Evolutionary conservation across 64 coral and sea anemone species (phyloP), one percentile per base, ranked within the genome.

Genomic region (Actinia equina): DNA sequence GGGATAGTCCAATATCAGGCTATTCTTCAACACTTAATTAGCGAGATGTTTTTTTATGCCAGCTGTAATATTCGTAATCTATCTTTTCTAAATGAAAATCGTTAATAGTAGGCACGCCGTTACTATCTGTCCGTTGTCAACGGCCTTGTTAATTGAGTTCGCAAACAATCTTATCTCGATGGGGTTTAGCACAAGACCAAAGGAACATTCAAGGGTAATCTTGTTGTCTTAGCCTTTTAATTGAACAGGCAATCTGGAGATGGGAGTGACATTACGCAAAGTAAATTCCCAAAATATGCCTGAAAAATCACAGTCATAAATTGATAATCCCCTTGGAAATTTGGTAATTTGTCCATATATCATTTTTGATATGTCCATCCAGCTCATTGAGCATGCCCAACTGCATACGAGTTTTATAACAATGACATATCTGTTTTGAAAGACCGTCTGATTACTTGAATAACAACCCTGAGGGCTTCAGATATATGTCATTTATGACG

Each of bases 11-110:
- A 74, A 74, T 74, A 30, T 74, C 69, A 30, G 20, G n/a, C n/a
- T n/a, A 2, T 4, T 2, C 11, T 14, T 23, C 23, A 13, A 23
- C 2, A 74, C n/a, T 74, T 26, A 74, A 74, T 74, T 74, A 74
- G 27, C 69, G 23, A 30, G 11, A 74, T 30, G n/a, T 74, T 74
- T 74, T 26, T n/a, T n/a, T 37, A 74, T 12, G 12, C 26, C 12
- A 74, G 69, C 25, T 30, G 26, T 74, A 71, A 74, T 74, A 74
- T 30, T 37, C n/a, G 69, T 74, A 41, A 74, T 74, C 69, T 74
- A 74, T 74, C 69, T 74, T 37, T 74, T 3, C n/a, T 65, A 65
- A n/a, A 65, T 65, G 62, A 65, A 74, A 74, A 74, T 74, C 69
- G 26, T 71, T 71, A 22, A 37, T 27, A 67, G 67, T 5, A 64